Evolutionary conservation across 1,140 invertebrate genomes (phyloP).

Genomic region (Drosophila aff.): DNA sequence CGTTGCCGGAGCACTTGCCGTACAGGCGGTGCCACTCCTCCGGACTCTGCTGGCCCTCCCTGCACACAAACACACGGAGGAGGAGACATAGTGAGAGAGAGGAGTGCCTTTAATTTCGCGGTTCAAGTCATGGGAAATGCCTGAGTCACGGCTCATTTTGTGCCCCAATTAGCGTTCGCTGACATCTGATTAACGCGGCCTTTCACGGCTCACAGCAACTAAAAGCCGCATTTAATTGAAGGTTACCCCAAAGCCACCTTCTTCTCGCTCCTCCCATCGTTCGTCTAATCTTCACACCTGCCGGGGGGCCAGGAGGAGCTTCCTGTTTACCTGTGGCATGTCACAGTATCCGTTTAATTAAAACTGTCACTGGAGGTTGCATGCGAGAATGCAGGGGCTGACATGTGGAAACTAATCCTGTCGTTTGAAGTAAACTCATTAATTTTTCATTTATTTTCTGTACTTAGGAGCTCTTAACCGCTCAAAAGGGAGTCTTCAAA

Average conservation of each 20-base stretch:
- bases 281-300: conserved; percentile 40
- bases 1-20: conserved; percentile 98
- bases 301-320: neutral
- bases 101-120: conserved; percentile 6
- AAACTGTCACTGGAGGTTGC: conserved; percentile 51
- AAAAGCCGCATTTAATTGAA: conserved; percentile 35
- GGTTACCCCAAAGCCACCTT: neutral
- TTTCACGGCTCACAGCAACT: conserved; percentile 17
- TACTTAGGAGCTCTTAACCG: neutral
- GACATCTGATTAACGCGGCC: conserved; percentile 36
- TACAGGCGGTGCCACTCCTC: conserved; percentile 99
- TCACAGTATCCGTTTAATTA: conserved; percentile 63
- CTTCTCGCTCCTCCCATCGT: neutral
- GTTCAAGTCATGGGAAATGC: conserved; percentile 23
- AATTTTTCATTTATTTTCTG: neutral
- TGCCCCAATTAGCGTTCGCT: conserved; percentile 25
- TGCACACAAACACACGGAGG: conserved; percentile 80
- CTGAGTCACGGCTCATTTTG: conserved; percentile 29
- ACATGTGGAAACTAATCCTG: neutral
- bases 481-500: neutral
- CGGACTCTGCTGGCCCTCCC: conserved; percentile 97
- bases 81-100: neutral
- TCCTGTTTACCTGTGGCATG: conserved; percentile 19
- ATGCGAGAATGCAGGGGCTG: neutral
- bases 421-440: conserved; percentile 8